A percentile compares a stretch with the other conserved stretches of the same genome.
Conservation (phyloP, 2,888 invertebrate genomes). For the Heliconius cydno region DNA sequence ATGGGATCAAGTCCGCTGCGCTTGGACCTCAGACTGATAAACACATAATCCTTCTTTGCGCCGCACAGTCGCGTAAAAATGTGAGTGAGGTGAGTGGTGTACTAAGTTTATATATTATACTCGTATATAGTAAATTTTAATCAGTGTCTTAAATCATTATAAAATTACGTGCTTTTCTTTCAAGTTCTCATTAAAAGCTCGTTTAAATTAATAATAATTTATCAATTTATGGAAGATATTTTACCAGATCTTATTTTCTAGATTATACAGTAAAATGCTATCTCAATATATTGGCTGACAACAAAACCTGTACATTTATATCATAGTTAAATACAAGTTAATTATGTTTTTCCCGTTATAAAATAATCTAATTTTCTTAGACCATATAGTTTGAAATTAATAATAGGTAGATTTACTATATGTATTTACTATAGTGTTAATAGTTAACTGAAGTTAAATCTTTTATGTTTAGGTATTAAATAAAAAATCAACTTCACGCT, state of each 20-base stretch:
- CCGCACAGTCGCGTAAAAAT: too few species aligned
- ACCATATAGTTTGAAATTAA: not conserved
- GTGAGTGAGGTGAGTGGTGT: too few species aligned
- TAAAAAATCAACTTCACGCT: too few species aligned
- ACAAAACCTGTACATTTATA: not conserved
- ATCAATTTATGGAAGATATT: not conserved
- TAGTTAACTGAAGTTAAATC: not conserved
- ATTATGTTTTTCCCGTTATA: not conserved
- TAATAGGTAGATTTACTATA: not conserved
- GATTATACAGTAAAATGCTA: not conserved
- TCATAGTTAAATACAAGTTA: constrained; percentile 7
- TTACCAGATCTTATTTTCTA: not conserved
- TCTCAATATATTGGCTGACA: not conserved
- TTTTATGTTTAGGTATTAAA: too few species aligned
- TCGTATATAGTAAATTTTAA: not conserved
- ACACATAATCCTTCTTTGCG: too few species aligned
- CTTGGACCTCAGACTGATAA: too few species aligned
- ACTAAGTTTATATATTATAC: not conserved
- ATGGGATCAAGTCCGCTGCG: too few species aligned
- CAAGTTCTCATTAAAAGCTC: not conserved
- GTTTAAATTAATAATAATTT: not conserved
- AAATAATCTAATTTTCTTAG: not conserved
- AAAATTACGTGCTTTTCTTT: not conserved
- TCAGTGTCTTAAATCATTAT: not conserved
- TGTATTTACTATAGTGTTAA: not conserved